Base-by-base conservation (phyloP, 2,888 invertebrate genomes). In the Reticulitermes lucifugus region DNA sequence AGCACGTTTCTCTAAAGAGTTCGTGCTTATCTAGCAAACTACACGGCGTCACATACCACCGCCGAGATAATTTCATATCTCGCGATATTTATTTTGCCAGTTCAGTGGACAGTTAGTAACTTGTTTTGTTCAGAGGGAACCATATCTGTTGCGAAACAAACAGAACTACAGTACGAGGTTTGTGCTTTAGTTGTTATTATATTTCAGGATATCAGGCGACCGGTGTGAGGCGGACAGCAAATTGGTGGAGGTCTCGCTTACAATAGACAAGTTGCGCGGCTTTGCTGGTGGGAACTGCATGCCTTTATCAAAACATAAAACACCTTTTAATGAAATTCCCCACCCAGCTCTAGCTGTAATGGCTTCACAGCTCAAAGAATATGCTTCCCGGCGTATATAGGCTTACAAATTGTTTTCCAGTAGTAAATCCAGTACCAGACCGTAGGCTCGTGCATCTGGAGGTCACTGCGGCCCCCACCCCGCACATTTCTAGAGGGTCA, bases 241-340 rank as follows among this genome's bases (percentile, higher is more conserved):
- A 65, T 6, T 25, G 25, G 65, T 25, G 65, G 65, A 65, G n/a
- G 6, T 9, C n/a, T 25, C 65, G 65, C 65, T 65, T 25, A 65
- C 65, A 65, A 65, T n/a, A 12, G 41, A 25, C 73, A 73, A 73
- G 73, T 41, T 41, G 73, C 41, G 14, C 41, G 41, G 25, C 41
- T 22, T 14, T 25, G 71, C 71, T 18, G 9, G 29, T n/a, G 25
- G 65, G 65, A 9, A 18, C 9, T n/a, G 65, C 25, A 7, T 29
- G 12, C 41, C 21, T 73, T 41, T 35, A 9, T 73, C 41, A 35
- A 73, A 73, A 73, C 73, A 73, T 73, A 73, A 73, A 73, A 73
- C 73, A 73, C 73, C 14, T 73, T 73, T 73, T 73, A 73, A 73
- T 73, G 18, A 35, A 73, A 73, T 73, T 22, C 41, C 35, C 25